Evolutionary conservation across 2,888 invertebrate species (phyloP), one percentile per base, ranked within the genome.

Genomic region (Thera britannica): DNA sequence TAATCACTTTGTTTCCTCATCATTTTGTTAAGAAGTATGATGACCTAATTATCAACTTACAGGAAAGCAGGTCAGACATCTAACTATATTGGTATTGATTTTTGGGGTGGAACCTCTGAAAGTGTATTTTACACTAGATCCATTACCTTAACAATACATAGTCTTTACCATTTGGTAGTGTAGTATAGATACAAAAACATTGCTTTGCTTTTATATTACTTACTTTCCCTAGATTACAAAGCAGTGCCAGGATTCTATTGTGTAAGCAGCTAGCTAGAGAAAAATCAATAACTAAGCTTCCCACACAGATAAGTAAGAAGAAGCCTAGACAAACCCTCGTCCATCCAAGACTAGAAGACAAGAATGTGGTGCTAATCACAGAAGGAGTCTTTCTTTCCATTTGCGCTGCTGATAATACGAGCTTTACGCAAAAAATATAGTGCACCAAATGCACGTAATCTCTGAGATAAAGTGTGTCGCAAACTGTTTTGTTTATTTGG

Each of bases 201-300:
- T 49, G 35, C 12, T n/a, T 41, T 3, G 23, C 12, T 52, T 7
- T 1, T 11, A 54, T 52, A 34, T 3, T 23, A 54, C 9, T 7
- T 12, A 5, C 8, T 23, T 12, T 41, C 12, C 34, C 46, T 35
- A 44, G 3, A 34, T 34, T 34, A 7, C 8, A 5, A 51, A 41
- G 35, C 12, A 55, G 5, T 58, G 55, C 65, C 68, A 69, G n/a
- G 51, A 79, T 80, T 72, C 80, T 82, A 84, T 87, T 88, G 87
- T 87, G 82, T 86, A 79, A 83, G 79, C 75, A 80, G 78, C 80
- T 81, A 84, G 82, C 77, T 77, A 71, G 67, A 62, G 77, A 89
- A 91, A 92, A 93, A 93, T 93, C 92, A 92, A 93, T 93, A 93
- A 87, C 86, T 74, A 67, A 72, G 81, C 83, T 82, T 81, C 78